A percentile compares a stretch with the other conserved stretches of the same genome.
These are phyloP conservation scores for Zelostemma sp. DNA, from an alignment of 1,140 invertebrate species.

Conservation along the genomic window DNA sequence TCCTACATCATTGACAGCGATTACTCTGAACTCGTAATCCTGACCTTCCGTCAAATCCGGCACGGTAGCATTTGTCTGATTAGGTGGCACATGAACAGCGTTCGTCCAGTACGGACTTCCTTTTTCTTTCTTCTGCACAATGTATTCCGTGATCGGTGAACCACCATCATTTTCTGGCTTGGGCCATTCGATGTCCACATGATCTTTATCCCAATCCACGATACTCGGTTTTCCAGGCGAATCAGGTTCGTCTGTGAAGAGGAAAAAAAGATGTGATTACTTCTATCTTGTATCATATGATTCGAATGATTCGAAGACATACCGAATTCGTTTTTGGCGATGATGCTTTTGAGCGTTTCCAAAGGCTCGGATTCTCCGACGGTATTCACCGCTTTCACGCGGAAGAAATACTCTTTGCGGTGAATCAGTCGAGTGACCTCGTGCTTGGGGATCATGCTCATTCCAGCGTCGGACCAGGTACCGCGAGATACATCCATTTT, in stretches of 20 bases:
- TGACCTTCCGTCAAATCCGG: conserved; percentile 92
- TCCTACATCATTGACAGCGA: conserved; percentile 95
- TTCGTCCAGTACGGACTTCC: conserved; percentile 92
- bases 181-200: conserved; percentile 92
- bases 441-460: conserved; percentile 85
- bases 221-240: conserved; percentile 89
- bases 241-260: conserved; percentile 84
- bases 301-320: conserved; percentile 33
- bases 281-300: too few relatives aligned
- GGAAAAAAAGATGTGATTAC: too few relatives aligned
- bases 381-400: conserved; percentile 93
- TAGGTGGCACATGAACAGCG: conserved; percentile 85
- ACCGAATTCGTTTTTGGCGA: conserved; percentile 94
- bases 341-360: conserved; percentile 86
- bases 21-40: conserved; percentile 96
- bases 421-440: conserved; percentile 90
- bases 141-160: conserved; percentile 92
- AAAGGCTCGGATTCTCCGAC: conserved; percentile 95
- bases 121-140: conserved; percentile 96
- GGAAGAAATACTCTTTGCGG: conserved; percentile 93
- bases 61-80: conserved; percentile 83
- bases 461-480: conserved; percentile 95
- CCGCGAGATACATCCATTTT: conserved; percentile 97
- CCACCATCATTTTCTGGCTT: conserved; percentile 90
- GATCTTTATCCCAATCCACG: conserved; percentile 93